Conservation (phyloP, 2,113 vertebrate species). For the Propithecus coquereli region DNA sequence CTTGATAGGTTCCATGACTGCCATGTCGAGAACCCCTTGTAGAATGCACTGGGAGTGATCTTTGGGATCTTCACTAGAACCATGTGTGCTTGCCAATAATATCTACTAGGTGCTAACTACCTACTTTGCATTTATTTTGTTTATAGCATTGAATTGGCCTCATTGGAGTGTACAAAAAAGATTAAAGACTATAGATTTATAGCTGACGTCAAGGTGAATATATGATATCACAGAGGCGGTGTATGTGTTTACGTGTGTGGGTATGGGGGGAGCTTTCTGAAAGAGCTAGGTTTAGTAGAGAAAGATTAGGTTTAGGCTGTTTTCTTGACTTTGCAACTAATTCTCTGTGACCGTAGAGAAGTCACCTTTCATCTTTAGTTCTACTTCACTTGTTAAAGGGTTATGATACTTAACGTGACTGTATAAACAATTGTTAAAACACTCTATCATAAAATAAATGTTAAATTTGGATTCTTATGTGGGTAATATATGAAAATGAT, state of each 20-base stretch:
- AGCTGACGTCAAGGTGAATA: not conserved
- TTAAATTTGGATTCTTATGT: slow-evolving; percentile 7
- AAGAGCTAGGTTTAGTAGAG: not conserved
- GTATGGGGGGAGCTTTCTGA: not conserved
- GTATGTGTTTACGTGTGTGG: not conserved
- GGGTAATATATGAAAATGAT: not conserved
- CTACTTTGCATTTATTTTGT: slow-evolving; percentile 14
- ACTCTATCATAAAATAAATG: not conserved
- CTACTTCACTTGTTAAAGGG: not conserved
- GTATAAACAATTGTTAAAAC: not conserved
- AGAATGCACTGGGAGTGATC: not conserved
- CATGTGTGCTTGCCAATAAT: not conserved
- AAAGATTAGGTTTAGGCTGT: not conserved
- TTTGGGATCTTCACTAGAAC: not conserved
- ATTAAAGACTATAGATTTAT: not conserved
- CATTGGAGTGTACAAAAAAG: not conserved
- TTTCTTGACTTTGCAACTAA: not conserved
- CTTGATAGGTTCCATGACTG: not conserved
- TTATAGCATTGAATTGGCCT: not conserved
- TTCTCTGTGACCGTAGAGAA: not conserved
- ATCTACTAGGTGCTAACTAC: not conserved
- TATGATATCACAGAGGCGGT: not conserved
- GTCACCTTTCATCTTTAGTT: slow-evolving; percentile 10
- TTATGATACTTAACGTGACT: not conserved
- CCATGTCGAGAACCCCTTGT: not conserved